phyloP scores from a whole-genome alignment of 2,888 invertebrate species.

The Polylopha cassiicola region DNA sequence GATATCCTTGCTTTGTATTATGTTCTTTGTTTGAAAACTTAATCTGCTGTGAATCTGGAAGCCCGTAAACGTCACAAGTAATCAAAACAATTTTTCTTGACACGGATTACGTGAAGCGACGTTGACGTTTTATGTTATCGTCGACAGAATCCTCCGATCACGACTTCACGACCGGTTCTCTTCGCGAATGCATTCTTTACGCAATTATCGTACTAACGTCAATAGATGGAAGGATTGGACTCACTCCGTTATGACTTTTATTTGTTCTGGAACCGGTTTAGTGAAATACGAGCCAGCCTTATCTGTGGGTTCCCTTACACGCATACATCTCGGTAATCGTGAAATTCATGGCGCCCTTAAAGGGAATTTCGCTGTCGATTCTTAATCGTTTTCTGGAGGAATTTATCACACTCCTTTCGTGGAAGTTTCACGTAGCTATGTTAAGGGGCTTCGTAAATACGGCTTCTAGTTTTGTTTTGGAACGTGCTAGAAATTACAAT shows the following conservation, averaged over 20 bases:
- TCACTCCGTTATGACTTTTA: constrained; percentile 63
- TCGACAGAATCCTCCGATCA: constrained; percentile 25
- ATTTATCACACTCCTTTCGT: constrained; percentile 58
- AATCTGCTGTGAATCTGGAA: neutral
- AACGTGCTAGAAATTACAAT: neutral
- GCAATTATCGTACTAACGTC: constrained; percentile 42
- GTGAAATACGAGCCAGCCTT: constrained; percentile 48
- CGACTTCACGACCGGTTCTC: constrained; percentile 30
- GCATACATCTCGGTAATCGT: constrained; percentile 63
- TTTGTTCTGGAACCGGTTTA: constrained; percentile 55
- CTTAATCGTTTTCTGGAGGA: constrained; percentile 61
- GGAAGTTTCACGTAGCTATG: constrained; percentile 37
- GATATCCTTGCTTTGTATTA: too few relatives aligned
- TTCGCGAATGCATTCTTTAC: constrained; percentile 54
- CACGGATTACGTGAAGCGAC: constrained; percentile 15
- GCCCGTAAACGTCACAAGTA: constrained; percentile 3
- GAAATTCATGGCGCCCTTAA: constrained; percentile 59
- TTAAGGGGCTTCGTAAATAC: constrained; percentile 27
- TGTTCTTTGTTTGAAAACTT: neutral
- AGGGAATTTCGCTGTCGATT: constrained; percentile 63
- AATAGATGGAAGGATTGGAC: constrained; percentile 35
- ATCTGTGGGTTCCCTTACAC: constrained; percentile 55
- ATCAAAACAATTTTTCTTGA: neutral
- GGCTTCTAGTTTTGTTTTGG: constrained; percentile 9
- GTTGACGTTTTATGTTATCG: constrained; percentile 22